Percentiles rank a stretch among this genome's conserved stretches.
These are phyloP conservation scores for Carpatolechia fugitivella DNA, from an alignment of 2,888 invertebrate genomes.

Conservation along the genomic window DNA sequence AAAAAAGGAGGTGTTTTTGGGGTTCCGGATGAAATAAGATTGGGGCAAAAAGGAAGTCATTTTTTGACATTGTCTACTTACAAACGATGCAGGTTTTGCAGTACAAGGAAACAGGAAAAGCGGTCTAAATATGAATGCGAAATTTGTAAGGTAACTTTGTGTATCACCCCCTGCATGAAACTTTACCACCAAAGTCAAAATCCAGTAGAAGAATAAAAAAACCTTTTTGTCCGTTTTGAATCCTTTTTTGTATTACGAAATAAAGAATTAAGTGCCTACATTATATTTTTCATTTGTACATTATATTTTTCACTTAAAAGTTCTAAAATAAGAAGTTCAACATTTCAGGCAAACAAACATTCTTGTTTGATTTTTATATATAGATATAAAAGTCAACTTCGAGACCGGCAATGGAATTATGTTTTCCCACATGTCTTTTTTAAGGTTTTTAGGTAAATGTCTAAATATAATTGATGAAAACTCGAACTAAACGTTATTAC, in stretches of 20 bases:
- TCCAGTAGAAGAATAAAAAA: not conserved
- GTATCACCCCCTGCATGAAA: not conserved
- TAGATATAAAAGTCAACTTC: not conserved
- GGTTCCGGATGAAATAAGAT: slow-evolving; percentile 35
- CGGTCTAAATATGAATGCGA: slow-evolving; percentile 24
- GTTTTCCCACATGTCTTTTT: slow-evolving; percentile 1
- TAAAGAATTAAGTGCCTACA: not conserved
- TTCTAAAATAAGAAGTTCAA: not conserved
- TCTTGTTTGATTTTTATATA: not conserved
- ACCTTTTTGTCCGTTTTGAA: not conserved
- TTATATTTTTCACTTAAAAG: not conserved
- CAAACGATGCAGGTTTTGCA: slow-evolving; percentile 38
- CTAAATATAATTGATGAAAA: not conserved
- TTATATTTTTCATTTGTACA: no score
- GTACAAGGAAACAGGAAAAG: slow-evolving; percentile 29
- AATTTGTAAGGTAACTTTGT: not conserved
- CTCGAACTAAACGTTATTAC: not conserved
- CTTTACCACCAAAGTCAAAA: not conserved
- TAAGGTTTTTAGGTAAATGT: not conserved
- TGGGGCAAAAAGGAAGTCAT: slow-evolving; percentile 34
- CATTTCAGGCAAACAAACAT: not conserved
- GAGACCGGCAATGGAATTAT: not conserved
- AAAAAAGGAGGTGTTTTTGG: slow-evolving; percentile 31
- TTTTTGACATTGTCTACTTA: slow-evolving; percentile 32
- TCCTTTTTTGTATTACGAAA: not conserved